These are phyloP conservation scores for Pycnomerus fuliginosus DNA, from an alignment of 2,888 invertebrate species.

Conservation along the genomic window DNA sequence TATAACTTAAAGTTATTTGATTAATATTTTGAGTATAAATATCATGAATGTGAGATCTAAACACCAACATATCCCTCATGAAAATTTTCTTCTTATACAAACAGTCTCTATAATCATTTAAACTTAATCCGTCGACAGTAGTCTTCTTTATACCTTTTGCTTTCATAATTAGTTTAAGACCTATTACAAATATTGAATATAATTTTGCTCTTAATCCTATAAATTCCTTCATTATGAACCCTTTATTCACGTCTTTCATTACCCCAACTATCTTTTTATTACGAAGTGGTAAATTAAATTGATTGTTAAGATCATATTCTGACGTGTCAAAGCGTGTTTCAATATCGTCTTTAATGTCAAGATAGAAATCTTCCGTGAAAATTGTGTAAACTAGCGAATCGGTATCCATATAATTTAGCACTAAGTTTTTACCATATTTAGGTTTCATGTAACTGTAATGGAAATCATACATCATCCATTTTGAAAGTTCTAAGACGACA, in stretches of 20 bases:
- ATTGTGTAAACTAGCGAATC: conserved; percentile 10
- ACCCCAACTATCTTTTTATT: conserved; percentile 8
- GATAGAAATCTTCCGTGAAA: conserved; percentile 6
- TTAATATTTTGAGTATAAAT: conserved; percentile 19
- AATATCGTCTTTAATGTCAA: conserved; percentile 4
- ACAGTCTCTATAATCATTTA: conserved; percentile 14
- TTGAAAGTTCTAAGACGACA: conserved; percentile 3
- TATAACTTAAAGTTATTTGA: conserved; percentile 14
- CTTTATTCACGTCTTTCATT: conserved; percentile 11
- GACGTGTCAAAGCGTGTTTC: background rate
- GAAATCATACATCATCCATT: conserved; percentile 1
- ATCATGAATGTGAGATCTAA: conserved; percentile 15
- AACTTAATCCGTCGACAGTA: conserved; percentile 6
- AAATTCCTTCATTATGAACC: conserved; percentile 10
- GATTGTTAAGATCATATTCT: background rate
- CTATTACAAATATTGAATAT: conserved; percentile 7
- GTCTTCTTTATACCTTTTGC: conserved; percentile 18
- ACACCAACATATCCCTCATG: conserved; percentile 10
- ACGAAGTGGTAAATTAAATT: background rate
- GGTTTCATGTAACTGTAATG: background rate
- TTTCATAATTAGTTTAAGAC: conserved; percentile 7
- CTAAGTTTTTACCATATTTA: background rate
- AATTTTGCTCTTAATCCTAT: conserved; percentile 9
- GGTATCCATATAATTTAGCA: conserved; percentile 3
- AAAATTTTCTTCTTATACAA: conserved; percentile 12